Evolutionary conservation across 2,888 invertebrate genomes (phyloP).

Genomic region (Arctia plantaginis): DNA sequence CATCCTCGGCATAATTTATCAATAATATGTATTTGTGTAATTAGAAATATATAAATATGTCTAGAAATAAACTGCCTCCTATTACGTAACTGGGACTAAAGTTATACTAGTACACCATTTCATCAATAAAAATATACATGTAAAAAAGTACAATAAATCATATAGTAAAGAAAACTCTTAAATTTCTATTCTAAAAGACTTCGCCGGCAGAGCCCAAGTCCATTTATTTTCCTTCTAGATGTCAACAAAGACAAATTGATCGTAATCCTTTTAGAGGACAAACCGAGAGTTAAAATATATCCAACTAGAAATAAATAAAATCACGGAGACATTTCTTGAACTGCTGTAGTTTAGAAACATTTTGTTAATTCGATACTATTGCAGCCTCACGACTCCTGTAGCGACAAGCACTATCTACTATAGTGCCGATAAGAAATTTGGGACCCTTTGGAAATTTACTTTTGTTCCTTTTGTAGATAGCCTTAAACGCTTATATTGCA

Average conservation of each 20-base stretch:
- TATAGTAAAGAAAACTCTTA: background rate
- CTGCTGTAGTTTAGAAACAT: background rate
- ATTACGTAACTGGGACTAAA: too few relatives aligned
- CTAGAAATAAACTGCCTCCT: too few relatives aligned
- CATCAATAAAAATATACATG: too few relatives aligned
- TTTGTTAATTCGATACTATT: conserved; percentile 5
- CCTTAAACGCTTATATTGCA: conserved; percentile 14
- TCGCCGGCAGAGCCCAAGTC: conserved; percentile 25
- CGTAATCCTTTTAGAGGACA: conserved; percentile 40
- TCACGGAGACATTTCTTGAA: conserved; percentile 22
- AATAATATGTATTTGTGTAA: too few relatives aligned
- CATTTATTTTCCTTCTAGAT: conserved; percentile 46
- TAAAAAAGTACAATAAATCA: too few relatives aligned
- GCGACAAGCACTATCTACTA: conserved; percentile 4
- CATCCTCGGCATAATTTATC: too few relatives aligned
- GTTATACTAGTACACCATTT: too few relatives aligned
- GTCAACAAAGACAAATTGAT: conserved; percentile 48
- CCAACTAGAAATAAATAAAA: conserved; percentile 27
- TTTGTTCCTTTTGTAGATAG: conserved; percentile 26
- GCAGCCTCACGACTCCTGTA: background rate
- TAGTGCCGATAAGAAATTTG: conserved; percentile 12
- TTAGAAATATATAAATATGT: too few relatives aligned
- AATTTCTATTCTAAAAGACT: conserved; percentile 31
- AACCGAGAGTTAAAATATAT: conserved; percentile 25
- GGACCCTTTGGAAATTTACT: conserved; percentile 14